phyloP scores from a whole-genome alignment of 2,113 vertebrate species.

The Bufo bufo region DNA sequence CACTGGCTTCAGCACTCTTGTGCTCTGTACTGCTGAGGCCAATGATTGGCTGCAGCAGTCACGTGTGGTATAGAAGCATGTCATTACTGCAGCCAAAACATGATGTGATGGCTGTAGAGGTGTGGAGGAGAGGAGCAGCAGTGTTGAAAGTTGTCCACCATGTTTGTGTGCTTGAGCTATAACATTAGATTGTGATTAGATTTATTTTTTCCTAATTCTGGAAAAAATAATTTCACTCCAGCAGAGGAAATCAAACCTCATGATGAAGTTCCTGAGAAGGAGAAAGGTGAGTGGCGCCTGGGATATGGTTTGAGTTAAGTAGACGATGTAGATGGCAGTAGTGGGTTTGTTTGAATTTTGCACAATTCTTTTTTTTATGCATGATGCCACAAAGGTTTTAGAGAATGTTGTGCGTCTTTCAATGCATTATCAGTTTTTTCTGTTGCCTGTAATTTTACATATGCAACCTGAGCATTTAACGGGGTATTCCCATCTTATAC shows the following conservation, averaged over 20 bases:
- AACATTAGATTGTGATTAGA: too few species aligned
- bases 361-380: neutral
- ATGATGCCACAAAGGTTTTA: neutral
- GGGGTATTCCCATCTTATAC: neutral
- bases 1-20: too few species aligned
- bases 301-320: neutral
- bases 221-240: conserved; percentile 63
- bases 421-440: neutral
- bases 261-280: conserved; percentile 64
- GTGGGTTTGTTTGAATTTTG: neutral
- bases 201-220: neutral
- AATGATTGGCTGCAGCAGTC: too few species aligned
- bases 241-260: conserved; percentile 73
- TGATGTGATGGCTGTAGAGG: too few species aligned
- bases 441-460: neutral
- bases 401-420: neutral
- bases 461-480: neutral
- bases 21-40: too few species aligned
- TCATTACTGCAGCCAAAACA: too few species aligned
- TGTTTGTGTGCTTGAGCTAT: too few species aligned
- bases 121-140: too few species aligned
- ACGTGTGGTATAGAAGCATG: too few species aligned
- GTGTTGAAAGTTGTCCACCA: too few species aligned
- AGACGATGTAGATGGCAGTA: neutral
- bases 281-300: conserved; percentile 73